A percentile compares a stretch with the other conserved stretches of the same genome.
These are phyloP conservation scores for Deilephila elpenor DNA, from an alignment of 2,888 invertebrate species.

Conservation along the genomic window DNA sequence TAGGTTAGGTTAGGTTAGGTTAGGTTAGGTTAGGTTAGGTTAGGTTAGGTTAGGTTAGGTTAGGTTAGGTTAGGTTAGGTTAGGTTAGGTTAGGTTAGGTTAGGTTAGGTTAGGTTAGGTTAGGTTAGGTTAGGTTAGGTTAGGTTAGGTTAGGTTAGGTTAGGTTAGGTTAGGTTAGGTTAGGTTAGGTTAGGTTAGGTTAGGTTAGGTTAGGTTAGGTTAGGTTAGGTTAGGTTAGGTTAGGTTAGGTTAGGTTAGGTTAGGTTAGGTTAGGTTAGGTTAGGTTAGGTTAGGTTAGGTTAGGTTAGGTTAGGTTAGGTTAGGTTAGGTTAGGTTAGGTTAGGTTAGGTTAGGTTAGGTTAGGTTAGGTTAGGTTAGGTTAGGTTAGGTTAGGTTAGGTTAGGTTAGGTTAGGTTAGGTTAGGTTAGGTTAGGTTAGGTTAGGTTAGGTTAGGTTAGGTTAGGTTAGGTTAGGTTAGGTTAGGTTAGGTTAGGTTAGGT, in stretches of 20 bases:
- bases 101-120: constrained; percentile 23
- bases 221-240: constrained; percentile 40
- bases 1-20: constrained; percentile 42
- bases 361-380: constrained; percentile 40
- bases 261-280: constrained; percentile 44
- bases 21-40: constrained; percentile 42
- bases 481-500: constrained; percentile 40
- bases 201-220: constrained; percentile 44
- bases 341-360: constrained; percentile 40
- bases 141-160: constrained; percentile 42
- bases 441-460: constrained; percentile 39
- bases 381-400: constrained; percentile 37
- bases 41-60: constrained; percentile 42
- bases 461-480: constrained; percentile 42
- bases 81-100: constrained; percentile 41
- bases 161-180: constrained; percentile 42
- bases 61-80: constrained; percentile 42
- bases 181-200: constrained; percentile 44
- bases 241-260: constrained; percentile 46
- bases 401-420: constrained; percentile 43
- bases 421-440: constrained; percentile 40
- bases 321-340: constrained; percentile 43
- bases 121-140: constrained; percentile 35
- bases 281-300: constrained; percentile 41
- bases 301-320: constrained; percentile 40